A percentile compares a stretch with the other conserved stretches of the same genome.
Conservation (phyloP, 2,113 vertebrate genomes). For the Pterocles gutturalis region DNA sequence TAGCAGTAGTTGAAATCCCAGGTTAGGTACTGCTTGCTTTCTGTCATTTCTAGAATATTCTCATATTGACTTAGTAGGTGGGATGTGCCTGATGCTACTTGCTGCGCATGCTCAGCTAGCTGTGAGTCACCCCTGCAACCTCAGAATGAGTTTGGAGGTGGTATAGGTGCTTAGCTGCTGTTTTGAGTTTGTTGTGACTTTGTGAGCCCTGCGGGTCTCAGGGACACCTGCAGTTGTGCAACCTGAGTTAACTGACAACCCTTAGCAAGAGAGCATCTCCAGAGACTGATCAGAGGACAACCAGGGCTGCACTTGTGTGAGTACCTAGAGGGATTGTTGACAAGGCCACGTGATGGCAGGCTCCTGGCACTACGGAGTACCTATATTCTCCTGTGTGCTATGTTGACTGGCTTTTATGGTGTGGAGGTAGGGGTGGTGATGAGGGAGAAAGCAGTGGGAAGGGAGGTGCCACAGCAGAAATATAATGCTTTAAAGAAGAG, state of each 20-base stretch:
- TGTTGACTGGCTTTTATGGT: neutral
- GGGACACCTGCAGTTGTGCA: neutral
- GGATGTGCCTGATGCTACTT: neutral
- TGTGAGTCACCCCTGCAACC: neutral
- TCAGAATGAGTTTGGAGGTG: neutral
- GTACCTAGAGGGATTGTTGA: neutral
- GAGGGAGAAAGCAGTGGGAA: neutral
- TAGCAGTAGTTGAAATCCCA: neutral
- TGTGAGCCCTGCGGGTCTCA: neutral
- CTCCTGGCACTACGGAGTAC: neutral
- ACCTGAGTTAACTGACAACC: neutral
- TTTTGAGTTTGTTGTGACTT: neutral
- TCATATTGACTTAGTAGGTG: neutral
- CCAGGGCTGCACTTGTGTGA: neutral
- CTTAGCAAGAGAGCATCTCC: neutral
- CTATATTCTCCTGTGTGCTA: neutral
- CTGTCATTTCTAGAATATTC: neutral
- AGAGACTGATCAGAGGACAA: neutral
- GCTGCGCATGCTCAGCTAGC: neutral
- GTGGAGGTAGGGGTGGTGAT: neutral
- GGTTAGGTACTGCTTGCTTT: neutral
- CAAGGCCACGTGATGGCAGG: neutral
- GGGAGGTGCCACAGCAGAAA: neutral
- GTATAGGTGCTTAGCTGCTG: neutral
- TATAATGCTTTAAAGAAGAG: neutral